Conservation (phyloP, 1,140 invertebrate genomes). For the Cecropterus lyciades region DNA sequence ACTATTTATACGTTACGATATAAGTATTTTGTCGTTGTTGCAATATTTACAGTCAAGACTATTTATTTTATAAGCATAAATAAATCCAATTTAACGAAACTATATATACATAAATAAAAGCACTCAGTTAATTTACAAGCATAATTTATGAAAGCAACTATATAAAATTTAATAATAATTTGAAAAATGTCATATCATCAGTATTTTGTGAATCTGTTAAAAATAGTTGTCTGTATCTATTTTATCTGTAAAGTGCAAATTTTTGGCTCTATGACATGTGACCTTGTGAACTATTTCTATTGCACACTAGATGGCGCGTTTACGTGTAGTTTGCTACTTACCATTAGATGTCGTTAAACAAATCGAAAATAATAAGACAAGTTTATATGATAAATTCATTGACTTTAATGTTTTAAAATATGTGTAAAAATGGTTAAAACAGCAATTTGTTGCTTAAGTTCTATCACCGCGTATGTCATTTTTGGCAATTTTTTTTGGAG, state of each 20-base stretch:
- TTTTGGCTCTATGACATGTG: constrained; percentile 9
- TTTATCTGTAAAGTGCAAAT: constrained; percentile 9
- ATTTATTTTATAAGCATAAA: no score
- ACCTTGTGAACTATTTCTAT: constrained; percentile 36
- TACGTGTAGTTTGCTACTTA: background rate
- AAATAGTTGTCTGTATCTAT: background rate
- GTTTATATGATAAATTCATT: no score
- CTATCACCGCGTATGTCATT: no score
- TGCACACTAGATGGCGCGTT: constrained; percentile 39
- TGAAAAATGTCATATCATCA: background rate
- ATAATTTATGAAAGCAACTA: background rate
- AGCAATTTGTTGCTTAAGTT: no score
- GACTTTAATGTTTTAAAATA: no score
- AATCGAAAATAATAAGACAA: no score
- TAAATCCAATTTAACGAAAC: no score
- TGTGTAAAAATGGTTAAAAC: no score
- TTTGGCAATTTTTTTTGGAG: no score
- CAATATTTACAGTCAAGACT: no score
- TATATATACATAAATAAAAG: background rate
- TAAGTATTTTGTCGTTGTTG: no score
- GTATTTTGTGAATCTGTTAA: background rate
- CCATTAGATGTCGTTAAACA: constrained; percentile 10
- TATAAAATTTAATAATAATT: background rate
- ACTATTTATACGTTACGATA: no score
- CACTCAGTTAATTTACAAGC: background rate